These are phyloP conservation scores for Aplidium turbinatum DNA, from an alignment of 23 tunicate genomes.

Conservation along the genomic window DNA sequence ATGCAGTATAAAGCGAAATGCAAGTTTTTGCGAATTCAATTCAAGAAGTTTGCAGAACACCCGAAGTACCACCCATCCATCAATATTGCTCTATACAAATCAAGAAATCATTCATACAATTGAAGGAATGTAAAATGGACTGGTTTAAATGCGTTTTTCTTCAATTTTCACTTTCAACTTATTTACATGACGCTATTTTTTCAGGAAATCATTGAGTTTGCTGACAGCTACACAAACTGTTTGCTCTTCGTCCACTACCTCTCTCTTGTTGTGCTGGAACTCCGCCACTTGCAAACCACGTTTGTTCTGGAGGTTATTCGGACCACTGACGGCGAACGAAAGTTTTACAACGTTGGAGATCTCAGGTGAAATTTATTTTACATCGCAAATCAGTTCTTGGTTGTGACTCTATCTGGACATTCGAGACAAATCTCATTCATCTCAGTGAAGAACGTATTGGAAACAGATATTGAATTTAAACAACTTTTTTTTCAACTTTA, in stretches of 20 bases:
- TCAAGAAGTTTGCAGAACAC: too few relatives aligned
- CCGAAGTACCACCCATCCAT: too few relatives aligned
- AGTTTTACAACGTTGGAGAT: conserved; percentile 91
- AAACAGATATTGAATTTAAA: not conserved
- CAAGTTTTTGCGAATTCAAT: too few relatives aligned
- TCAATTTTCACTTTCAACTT: too few relatives aligned
- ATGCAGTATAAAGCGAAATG: too few relatives aligned
- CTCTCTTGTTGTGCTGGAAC: conserved; percentile 75
- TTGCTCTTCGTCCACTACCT: conserved; percentile 90
- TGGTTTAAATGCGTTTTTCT: not conserved
- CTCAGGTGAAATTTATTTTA: conserved; percentile 81
- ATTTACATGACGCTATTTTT: too few relatives aligned
- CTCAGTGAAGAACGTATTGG: not conserved
- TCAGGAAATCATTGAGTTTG: conserved; percentile 76
- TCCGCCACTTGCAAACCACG: conserved; percentile 70
- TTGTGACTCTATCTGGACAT: not conserved
- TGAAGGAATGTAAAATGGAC: not conserved
- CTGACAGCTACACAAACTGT: conserved; percentile 79
- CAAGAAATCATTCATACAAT: not conserved
- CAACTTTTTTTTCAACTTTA: too few relatives aligned
- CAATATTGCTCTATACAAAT: too few relatives aligned
- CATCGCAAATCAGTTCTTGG: too few relatives aligned
- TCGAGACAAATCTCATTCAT: not conserved
- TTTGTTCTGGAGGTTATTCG: conserved; percentile 88
- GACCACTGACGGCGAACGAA: conserved; percentile 90